phyloP scores from a whole-genome alignment of 2,797 vertebrate genomes.

The Denticeps clupeoides region DNA sequence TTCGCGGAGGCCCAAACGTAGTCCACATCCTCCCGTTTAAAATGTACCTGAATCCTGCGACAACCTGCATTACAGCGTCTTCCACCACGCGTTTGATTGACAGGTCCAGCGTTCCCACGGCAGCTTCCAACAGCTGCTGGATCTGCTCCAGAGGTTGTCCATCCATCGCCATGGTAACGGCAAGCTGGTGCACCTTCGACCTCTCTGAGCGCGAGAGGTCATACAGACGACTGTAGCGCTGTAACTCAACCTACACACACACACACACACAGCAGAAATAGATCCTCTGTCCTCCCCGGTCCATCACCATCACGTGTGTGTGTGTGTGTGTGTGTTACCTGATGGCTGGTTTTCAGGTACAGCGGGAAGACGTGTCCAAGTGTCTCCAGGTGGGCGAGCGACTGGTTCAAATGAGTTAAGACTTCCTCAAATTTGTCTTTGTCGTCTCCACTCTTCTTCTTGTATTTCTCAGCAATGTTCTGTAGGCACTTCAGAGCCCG shows the following conservation, averaged over 20 bases:
- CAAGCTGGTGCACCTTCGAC: conserved; percentile 67
- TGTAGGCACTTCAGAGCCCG: conserved; percentile 65
- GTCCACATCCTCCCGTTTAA: too few species aligned
- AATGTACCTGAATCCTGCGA: conserved; percentile 74
- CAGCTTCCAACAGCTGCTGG: conserved; percentile 64
- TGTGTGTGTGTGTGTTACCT: conserved; percentile 57
- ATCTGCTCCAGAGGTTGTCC: conserved; percentile 72
- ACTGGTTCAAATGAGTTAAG: conserved; percentile 73
- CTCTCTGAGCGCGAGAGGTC: conserved; percentile 83
- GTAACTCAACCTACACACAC: conserved; percentile 51
- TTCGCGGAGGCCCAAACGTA: too few species aligned
- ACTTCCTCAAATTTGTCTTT: conserved; percentile 52
- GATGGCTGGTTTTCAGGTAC: conserved; percentile 71
- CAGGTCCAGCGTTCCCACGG: conserved; percentile 61
- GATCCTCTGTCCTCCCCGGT: neutral
- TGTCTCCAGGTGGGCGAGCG: conserved; percentile 79
- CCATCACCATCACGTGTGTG: neutral
- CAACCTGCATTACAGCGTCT: conserved; percentile 56
- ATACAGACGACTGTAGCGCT: conserved; percentile 66
- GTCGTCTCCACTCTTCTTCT: conserved; percentile 56
- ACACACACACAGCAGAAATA: neutral
- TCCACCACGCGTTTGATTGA: conserved; percentile 64
- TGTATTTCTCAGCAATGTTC: conserved; percentile 71
- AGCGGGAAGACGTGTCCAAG: conserved; percentile 69
- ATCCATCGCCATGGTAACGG: conserved; percentile 78